Conservation (phyloP, 2,797 vertebrate genomes). For the Euphonia xanthogaster region DNA sequence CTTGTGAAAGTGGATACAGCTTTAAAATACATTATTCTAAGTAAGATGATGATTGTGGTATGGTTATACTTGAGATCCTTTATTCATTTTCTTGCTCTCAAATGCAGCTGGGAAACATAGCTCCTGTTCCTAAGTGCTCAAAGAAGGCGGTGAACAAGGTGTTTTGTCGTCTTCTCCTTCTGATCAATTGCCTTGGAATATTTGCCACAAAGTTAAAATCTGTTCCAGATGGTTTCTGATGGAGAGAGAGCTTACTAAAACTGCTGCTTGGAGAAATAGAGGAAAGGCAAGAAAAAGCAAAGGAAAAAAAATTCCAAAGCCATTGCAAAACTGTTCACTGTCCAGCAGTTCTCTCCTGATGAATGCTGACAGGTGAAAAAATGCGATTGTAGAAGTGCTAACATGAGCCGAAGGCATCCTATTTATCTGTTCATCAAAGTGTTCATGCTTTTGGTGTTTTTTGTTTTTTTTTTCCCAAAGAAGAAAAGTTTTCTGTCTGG, state of each 20-base stretch:
- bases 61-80: background rate
- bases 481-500: background rate
- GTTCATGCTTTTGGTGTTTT: background rate
- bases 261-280: background rate
- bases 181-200: background rate
- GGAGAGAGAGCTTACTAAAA: background rate
- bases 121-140: background rate
- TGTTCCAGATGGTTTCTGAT: conserved; percentile 50
- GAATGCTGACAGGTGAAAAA: background rate
- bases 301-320: background rate
- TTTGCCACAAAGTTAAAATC: conserved; percentile 27
- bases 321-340: background rate
- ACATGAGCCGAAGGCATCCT: background rate
- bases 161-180: background rate
- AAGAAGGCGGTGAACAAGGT: background rate
- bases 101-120: background rate
- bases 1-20: background rate
- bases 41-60: background rate
- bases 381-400: background rate
- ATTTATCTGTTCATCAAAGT: background rate
- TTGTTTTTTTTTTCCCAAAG: background rate
- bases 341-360: background rate
- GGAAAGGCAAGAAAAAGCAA: background rate
- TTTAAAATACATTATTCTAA: background rate
- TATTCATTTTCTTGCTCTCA: background rate